Percentiles rank a stretch among this genome's conserved stretches.
Conservation (phyloP, 2,888 invertebrate genomes). For the Branchellion lobata region DNA sequence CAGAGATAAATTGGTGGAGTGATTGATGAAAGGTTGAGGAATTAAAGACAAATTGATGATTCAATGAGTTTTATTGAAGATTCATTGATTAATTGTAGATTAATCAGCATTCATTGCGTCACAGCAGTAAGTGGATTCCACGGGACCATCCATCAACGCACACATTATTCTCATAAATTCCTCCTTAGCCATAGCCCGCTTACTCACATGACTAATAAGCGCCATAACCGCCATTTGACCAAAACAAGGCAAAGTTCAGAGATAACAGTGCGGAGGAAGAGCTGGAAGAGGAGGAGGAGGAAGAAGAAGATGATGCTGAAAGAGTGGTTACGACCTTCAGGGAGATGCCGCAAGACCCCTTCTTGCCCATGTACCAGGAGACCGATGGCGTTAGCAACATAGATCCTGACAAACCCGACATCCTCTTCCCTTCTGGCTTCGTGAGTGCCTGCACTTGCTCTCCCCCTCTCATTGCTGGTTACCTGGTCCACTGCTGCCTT, state of each 20-base stretch:
- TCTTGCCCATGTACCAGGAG: slow-evolving; percentile 18
- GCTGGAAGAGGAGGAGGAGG: not conserved
- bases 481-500: too few relatives aligned
- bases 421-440: not conserved
- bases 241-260: too few relatives aligned
- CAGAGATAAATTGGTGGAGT: not conserved
- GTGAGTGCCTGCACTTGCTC: not conserved
- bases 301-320: not conserved
- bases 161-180: too few relatives aligned
- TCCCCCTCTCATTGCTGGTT: too few relatives aligned
- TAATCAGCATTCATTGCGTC: not conserved
- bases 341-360: slow-evolving; percentile 26
- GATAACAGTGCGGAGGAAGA: too few relatives aligned
- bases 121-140: not conserved
- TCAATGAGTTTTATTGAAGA: not conserved
- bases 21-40: not conserved
- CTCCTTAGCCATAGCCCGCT: not conserved
- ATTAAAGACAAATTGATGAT: not conserved
- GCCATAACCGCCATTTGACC: too few relatives aligned
- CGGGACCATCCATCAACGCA: not conserved
- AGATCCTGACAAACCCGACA: slow-evolving; percentile 2
- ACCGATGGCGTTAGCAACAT: not conserved
- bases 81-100: not conserved
- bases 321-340: not conserved
- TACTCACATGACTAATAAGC: not conserved